Evolutionary conservation across 2,888 invertebrate genomes (phyloP).

Genomic region (Phaonia tiefii): DNA sequence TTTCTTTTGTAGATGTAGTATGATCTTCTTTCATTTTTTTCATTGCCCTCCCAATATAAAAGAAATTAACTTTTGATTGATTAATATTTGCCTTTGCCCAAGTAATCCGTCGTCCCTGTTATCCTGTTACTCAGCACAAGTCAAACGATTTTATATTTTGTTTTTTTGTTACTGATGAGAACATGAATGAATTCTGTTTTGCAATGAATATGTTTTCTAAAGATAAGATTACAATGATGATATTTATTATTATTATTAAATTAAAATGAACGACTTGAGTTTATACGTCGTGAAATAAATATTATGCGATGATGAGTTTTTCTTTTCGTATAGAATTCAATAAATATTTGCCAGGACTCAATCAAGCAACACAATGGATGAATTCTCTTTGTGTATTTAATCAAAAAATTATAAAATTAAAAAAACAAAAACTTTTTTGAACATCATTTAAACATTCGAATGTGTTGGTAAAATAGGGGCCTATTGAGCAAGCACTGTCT

Average conservation of each 20-base stretch:
- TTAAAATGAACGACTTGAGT: conserved; percentile 13
- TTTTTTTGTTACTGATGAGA: no score
- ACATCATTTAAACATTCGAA: no score
- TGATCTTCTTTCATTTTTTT: neutral
- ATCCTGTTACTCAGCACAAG: neutral
- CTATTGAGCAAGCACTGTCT: no score
- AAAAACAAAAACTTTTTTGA: no score
- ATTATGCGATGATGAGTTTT: neutral
- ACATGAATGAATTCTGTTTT: neutral
- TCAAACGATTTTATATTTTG: no score
- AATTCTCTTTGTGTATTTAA: neutral
- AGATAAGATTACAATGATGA: conserved; percentile 41
- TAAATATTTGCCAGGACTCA: conserved; percentile 26
- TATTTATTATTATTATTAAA: conserved; percentile 33
- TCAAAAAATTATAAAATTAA: no score
- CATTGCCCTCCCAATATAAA: neutral
- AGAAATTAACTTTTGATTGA: conserved; percentile 62
- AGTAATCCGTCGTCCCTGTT: conserved; percentile 9
- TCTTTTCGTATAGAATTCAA: conserved; percentile 28
- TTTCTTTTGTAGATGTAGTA: neutral
- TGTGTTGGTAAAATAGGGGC: no score
- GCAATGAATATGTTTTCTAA: conserved; percentile 13
- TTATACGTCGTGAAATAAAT: conserved; percentile 1
- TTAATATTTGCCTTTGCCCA: conserved; percentile 45
- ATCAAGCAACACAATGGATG: conserved; percentile 16